Base-by-base conservation (phyloP, 1,140 invertebrate genomes). In the Drosophila murphyi region DNA sequence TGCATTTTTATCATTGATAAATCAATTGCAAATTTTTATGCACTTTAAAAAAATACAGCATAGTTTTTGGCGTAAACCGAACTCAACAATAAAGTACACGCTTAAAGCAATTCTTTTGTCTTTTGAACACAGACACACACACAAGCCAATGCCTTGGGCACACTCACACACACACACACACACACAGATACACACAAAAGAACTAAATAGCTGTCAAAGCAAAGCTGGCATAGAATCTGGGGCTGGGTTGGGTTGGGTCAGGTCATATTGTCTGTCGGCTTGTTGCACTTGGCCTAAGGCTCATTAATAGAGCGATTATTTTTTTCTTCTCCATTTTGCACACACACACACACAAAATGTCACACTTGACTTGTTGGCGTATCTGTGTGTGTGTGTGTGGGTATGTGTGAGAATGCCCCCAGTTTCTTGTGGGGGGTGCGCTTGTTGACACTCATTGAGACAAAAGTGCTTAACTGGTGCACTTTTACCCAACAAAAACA, bases 381-480 rank as follows among this genome's bases (percentile, higher is more conserved):
- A 20, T 29, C 56, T 62, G 50, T 67, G 72, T 65, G 7, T 4
- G 7, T 10, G 34, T 32, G 41, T 12, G 69, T 51, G 37, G 39
- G 51, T 41, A 29, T 50, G 43, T 79, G 60, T 64, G 45, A 20
- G 20, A 32, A 37, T 50, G 74, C 35, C 63, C 43, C 43, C 60
- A 55, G 54, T 45, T 57, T 54, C 60, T 73, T 20, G 55, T 78
- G 54, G 74, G 72, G 20, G 1, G 20, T 20, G 20, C 64, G 68
- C 78, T 89, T 89, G 85, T 89, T 89, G 85, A 85, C 81, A 89
- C 85, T 89, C 85, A 89, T 89, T 85, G 86, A 89, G 85, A 89
- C 86, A 89, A 89, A 89, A 89, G 85, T 89, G 78, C 85, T 89
- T 89, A 89, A 88, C 85, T 85, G 85, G 77, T 78, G 85, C 86